Conservation (phyloP, 2,888 invertebrate genomes). For the Ametastegia equiseti region DNA sequence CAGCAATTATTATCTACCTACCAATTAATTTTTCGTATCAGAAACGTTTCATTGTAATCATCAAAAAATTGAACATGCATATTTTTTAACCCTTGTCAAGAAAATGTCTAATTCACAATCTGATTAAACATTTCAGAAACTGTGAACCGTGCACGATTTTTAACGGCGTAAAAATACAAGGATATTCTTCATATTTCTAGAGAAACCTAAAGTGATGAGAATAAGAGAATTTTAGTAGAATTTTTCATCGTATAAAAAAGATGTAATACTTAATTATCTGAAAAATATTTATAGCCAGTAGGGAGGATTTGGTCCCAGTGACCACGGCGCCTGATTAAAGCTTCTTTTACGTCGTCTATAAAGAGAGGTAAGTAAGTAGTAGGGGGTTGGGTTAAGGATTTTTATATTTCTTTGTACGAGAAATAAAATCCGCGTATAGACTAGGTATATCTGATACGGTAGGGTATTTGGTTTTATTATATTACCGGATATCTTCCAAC, state of each 20-base stretch:
- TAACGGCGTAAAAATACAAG: no score
- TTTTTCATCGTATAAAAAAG: not conserved
- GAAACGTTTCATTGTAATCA: no score
- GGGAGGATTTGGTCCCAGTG: no score
- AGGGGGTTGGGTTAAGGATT: constrained; percentile 3
- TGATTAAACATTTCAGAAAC: no score
- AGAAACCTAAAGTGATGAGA: no score
- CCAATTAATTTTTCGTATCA: no score
- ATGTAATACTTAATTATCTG: not conserved
- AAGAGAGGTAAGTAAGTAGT: not conserved
- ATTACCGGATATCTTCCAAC: constrained; percentile 29
- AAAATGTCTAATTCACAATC: no score
- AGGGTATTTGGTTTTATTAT: constrained; percentile 41
- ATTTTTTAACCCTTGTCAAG: no score
- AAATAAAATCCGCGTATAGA: constrained; percentile 18
- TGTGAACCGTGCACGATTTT: no score
- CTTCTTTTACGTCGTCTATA: constrained; percentile 36
- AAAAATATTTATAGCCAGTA: not conserved
- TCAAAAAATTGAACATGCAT: no score
- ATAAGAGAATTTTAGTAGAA: not conserved
- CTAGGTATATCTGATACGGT: constrained; percentile 28
- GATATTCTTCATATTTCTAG: no score
- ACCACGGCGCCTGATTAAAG: constrained; percentile 21
- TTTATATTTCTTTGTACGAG: constrained; percentile 32
- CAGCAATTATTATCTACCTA: not conserved